Evolutionary conservation across 2,888 invertebrate species (phyloP).

Genomic region (Eledone cirrhosa): DNA sequence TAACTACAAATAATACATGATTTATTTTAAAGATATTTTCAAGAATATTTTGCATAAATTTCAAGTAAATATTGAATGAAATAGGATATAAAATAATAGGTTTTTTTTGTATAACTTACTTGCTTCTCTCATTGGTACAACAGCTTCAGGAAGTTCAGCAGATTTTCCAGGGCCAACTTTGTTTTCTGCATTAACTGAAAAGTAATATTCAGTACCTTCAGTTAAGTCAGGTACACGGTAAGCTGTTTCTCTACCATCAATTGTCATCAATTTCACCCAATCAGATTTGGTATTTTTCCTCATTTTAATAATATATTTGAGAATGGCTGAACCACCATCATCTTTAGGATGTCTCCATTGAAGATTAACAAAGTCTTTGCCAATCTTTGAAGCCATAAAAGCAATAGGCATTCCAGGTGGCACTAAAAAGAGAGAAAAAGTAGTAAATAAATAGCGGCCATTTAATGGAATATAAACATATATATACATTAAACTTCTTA

Average conservation of each 20-base stretch:
- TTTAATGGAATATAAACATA: no score
- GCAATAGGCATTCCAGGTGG: constrained; percentile 64
- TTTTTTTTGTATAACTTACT: constrained; percentile 47
- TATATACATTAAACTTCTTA: no score
- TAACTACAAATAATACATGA: no score
- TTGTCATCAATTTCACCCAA: constrained; percentile 51
- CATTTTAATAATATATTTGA: constrained; percentile 52
- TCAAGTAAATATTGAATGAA: no score
- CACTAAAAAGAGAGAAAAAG: constrained; percentile 37
- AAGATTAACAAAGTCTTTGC: constrained; percentile 56
- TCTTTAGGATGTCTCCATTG: constrained; percentile 59
- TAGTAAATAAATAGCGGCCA: no score
- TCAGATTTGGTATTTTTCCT: constrained; percentile 48
- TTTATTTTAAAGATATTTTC: no score
- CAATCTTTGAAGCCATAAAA: constrained; percentile 51
- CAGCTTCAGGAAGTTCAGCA: constrained; percentile 75
- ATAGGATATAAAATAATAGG: no score
- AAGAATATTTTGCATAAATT: no score
- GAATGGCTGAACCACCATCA: constrained; percentile 61
- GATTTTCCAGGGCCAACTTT: constrained; percentile 79
- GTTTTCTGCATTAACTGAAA: constrained; percentile 65
- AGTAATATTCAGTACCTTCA: constrained; percentile 59
- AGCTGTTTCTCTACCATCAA: constrained; percentile 47
- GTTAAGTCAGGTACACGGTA: constrained; percentile 53
- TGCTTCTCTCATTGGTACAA: constrained; percentile 56